These are phyloP conservation scores for Epinotia ramella DNA, from an alignment of 2,888 invertebrate genomes.

Conservation along the genomic window DNA sequence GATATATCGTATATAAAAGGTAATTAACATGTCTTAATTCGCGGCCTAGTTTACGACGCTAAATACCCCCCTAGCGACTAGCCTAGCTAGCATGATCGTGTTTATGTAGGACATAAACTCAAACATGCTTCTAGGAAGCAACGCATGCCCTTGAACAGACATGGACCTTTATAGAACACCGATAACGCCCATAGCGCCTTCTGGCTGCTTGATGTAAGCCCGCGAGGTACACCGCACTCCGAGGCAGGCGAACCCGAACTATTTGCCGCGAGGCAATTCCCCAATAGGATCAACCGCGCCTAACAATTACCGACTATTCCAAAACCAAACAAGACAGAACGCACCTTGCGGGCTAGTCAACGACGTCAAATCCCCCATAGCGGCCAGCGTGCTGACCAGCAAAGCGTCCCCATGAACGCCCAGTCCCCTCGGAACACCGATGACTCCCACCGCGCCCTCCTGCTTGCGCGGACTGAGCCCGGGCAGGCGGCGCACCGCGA, in stretches of 20 bases:
- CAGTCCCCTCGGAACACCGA: slow-evolving; percentile 76
- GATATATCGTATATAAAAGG: too few species aligned
- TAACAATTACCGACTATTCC: not conserved
- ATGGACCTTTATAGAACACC: slow-evolving; percentile 76
- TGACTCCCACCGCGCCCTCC: slow-evolving; percentile 77
- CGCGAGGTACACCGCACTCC: slow-evolving; percentile 97
- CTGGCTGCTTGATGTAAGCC: slow-evolving; percentile 70
- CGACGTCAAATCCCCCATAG: slow-evolving; percentile 91
- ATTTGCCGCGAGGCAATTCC: slow-evolving; percentile 92
- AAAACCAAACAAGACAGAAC: slow-evolving; percentile 39
- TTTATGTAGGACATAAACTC: too few species aligned
- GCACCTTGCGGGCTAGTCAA: slow-evolving; percentile 94
- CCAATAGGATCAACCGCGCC: not conserved
- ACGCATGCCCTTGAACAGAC: slow-evolving; percentile 87
- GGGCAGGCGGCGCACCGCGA: slow-evolving; percentile 95
- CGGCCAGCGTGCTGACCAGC: slow-evolving; percentile 90
- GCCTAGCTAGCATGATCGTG: slow-evolving; percentile 83
- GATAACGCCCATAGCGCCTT: slow-evolving; percentile 78
- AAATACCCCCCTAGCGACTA: slow-evolving; percentile 92
- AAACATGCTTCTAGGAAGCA: slow-evolving; percentile 76
- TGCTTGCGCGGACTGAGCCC: slow-evolving; percentile 90
- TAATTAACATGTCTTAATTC: slow-evolving; percentile 64
- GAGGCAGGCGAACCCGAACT: slow-evolving; percentile 95
- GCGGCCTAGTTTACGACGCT: slow-evolving; percentile 92
- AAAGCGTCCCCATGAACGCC: slow-evolving; percentile 89